Evolutionary conservation across 30 jellyfish, hydroid and myxozoan genomes (phyloP).

Genomic region (Catostylus mosaicus): DNA sequence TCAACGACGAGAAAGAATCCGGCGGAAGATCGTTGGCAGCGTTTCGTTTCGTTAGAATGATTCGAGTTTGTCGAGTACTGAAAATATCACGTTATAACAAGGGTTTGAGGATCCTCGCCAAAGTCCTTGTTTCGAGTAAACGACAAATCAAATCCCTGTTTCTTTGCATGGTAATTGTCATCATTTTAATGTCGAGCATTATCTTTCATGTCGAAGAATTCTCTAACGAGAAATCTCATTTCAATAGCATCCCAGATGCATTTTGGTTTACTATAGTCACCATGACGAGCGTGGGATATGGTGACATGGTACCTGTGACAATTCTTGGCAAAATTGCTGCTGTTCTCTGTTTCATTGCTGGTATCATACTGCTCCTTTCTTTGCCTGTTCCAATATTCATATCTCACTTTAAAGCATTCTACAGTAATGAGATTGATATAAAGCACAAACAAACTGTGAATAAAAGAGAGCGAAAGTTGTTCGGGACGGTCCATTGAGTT

Average conservation of each 20-base stretch:
- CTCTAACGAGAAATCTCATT: background rate
- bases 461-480: too few relatives aligned
- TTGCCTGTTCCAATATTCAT: slow-evolving; percentile 73
- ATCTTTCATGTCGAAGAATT: slow-evolving; percentile 47
- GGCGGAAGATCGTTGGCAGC: slow-evolving; percentile 48
- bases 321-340: slow-evolving; percentile 55
- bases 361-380: slow-evolving; percentile 52
- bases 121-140: slow-evolving; percentile 34
- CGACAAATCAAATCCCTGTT: slow-evolving; percentile 54
- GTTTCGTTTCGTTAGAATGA: slow-evolving; percentile 50
- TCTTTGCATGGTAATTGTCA: slow-evolving; percentile 56
- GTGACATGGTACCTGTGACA: slow-evolving; percentile 71
- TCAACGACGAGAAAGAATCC: background rate
- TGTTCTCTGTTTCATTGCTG: slow-evolving; percentile 42
- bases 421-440: slow-evolving; percentile 5
- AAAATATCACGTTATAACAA: slow-evolving; percentile 68
- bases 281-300: slow-evolving; percentile 81
- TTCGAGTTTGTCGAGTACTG: slow-evolving; percentile 51
- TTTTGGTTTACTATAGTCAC: slow-evolving; percentile 75
- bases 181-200: slow-evolving; percentile 49
- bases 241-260: slow-evolving; percentile 66
- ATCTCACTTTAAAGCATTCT: slow-evolving; percentile 45
- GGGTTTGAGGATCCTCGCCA: slow-evolving; percentile 64
- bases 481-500: too few relatives aligned
- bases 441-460: too few relatives aligned